A percentile compares a stretch with the other conserved stretches of the same genome.
Evolutionary conservation across 2,888 invertebrate genomes (phyloP).

Genomic region (Rhagonycha lutea): DNA sequence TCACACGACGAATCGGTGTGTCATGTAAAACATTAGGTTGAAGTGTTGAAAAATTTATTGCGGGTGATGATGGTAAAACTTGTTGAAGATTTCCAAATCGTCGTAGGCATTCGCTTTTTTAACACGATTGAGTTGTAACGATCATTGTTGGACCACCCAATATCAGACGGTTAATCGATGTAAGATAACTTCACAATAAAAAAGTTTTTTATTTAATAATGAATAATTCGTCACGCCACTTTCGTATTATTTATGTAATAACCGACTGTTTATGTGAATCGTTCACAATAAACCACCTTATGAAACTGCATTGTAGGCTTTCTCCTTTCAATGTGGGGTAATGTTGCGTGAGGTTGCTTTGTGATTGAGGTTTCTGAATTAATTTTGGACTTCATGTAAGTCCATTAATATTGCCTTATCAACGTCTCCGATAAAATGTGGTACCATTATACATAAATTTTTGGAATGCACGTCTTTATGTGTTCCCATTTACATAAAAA

Average conservation of each 20-base stretch:
- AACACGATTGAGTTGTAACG: neutral
- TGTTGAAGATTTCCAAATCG: neutral
- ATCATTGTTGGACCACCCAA: neutral
- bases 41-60: neutral
- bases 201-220: neutral
- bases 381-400: conserved; percentile 3
- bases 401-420: conserved; percentile 2
- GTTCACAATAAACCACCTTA: neutral
- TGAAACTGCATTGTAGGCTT: neutral
- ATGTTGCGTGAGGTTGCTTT: neutral
- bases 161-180: neutral
- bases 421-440: neutral
- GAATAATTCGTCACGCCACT: neutral
- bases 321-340: neutral
- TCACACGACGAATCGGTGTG: neutral
- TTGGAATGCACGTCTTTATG: neutral
- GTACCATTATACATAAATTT: neutral
- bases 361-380: neutral
- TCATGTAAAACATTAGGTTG: neutral
- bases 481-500: neutral
- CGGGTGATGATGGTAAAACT: neutral
- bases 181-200: neutral
- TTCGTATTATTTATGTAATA: neutral
- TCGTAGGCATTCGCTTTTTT: neutral
- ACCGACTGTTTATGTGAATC: neutral